phyloP scores from a whole-genome alignment of 2,113 vertebrate genomes.

The Thunnus thynnus region DNA sequence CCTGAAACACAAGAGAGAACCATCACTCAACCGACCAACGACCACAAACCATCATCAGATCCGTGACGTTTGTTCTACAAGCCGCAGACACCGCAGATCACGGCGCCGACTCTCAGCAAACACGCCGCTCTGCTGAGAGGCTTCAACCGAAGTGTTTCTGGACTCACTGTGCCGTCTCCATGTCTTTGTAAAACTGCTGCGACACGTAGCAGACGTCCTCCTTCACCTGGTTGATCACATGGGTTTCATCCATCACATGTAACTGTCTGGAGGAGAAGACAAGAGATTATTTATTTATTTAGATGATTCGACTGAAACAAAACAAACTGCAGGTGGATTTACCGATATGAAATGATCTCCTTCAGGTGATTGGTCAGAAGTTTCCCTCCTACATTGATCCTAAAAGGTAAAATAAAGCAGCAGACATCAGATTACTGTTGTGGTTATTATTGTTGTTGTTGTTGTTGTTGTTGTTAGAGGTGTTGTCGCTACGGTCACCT shows the following conservation, averaged over 20 bases:
- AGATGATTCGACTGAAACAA: too few species aligned
- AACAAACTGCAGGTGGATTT: slow-evolving; percentile 11
- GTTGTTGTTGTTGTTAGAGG: accelerated
- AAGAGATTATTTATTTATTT: neutral
- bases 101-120: too few species aligned
- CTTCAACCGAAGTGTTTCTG: too few species aligned
- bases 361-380: slow-evolving; percentile 98
- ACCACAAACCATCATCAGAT: neutral
- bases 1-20: slow-evolving; percentile 77
- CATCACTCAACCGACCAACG: too few species aligned
- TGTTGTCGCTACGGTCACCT: slow-evolving; percentile 81
- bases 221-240: slow-evolving; percentile 98
- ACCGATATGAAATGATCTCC: slow-evolving; percentile 99
- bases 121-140: neutral
- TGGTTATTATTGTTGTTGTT: accelerated
- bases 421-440: neutral
- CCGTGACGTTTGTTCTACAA: too few species aligned
- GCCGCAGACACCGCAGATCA: too few species aligned
- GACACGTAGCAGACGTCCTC: slow-evolving; percentile 99
- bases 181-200: slow-evolving; percentile 95
- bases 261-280: slow-evolving; percentile 86
- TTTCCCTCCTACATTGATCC: slow-evolving; percentile 97
- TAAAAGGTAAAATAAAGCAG: slow-evolving; percentile 63
- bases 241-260: slow-evolving; percentile 98
- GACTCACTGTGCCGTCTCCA: slow-evolving; percentile 94